Percentiles rank a stretch among this genome's conserved stretches.
Evolutionary conservation across 2,797 vertebrate species (phyloP).

Genomic region (Lagorchestes hirsutus): DNA sequence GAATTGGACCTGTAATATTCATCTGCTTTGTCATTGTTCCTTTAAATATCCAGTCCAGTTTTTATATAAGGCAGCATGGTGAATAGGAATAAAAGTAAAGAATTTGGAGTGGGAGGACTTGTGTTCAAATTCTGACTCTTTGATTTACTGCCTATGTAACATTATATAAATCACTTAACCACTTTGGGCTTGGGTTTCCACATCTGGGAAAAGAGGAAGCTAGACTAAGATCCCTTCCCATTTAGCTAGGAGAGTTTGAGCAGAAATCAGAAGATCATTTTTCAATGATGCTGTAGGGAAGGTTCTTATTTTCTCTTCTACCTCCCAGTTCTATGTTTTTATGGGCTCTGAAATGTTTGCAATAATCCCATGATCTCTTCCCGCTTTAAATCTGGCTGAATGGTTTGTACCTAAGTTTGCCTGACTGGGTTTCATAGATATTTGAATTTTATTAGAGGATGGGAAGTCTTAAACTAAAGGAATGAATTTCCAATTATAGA

Average conservation of each 20-base stretch:
- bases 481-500: slow-evolving; percentile 1
- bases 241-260: not conserved
- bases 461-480: slow-evolving; percentile 8
- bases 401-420: not conserved
- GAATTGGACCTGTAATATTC: not conserved
- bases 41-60: not conserved
- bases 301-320: not conserved
- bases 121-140: not conserved
- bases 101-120: not conserved
- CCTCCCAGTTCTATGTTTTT: not conserved
- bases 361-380: not conserved
- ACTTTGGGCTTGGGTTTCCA: not conserved
- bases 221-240: not conserved
- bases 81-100: not conserved
- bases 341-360: not conserved
- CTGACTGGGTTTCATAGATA: not conserved
- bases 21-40: not conserved
- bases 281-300: not conserved
- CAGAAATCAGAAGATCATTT: not conserved
- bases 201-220: not conserved
- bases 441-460: not conserved
- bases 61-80: not conserved
- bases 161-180: not conserved
- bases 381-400: not conserved
- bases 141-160: not conserved